Conservation (phyloP, 1,140 invertebrate genomes). For the Drosophila obscura region DNA sequence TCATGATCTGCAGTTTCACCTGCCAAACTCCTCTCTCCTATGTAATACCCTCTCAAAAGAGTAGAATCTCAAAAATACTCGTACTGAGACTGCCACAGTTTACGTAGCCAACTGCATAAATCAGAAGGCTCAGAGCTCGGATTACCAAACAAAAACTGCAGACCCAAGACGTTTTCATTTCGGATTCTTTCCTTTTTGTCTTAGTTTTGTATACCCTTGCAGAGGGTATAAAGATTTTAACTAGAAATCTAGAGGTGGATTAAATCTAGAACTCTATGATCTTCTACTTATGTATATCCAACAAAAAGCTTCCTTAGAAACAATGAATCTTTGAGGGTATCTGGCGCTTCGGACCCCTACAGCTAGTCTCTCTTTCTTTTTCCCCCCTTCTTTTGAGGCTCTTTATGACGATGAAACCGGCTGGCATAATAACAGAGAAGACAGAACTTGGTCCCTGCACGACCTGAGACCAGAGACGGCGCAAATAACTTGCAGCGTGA, state of each 20-base stretch:
- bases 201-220: not conserved
- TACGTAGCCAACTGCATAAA: constrained; percentile 69
- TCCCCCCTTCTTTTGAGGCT: constrained; percentile 4
- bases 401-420: constrained; percentile 70
- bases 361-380: not conserved
- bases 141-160: constrained; percentile 64
- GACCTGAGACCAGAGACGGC: constrained; percentile 39
- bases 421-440: constrained; percentile 77
- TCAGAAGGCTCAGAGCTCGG: constrained; percentile 60
- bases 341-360: too few relatives aligned
- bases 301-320: too few relatives aligned
- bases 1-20: too few relatives aligned
- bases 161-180: constrained; percentile 44
- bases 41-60: too few relatives aligned
- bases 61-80: not conserved
- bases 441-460: constrained; percentile 61
- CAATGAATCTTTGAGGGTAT: too few relatives aligned
- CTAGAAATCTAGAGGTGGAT: too few relatives aligned
- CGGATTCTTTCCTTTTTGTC: constrained; percentile 12
- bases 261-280: too few relatives aligned
- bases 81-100: constrained; percentile 49
- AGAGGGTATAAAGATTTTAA: too few relatives aligned
- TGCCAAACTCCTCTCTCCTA: too few relatives aligned
- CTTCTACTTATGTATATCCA: too few relatives aligned
- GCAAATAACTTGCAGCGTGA: constrained; percentile 81